A percentile compares a stretch with the other conserved stretches of the same genome.
Conservation (phyloP, 2,888 invertebrate species). For the Cephus sareptanus region DNA sequence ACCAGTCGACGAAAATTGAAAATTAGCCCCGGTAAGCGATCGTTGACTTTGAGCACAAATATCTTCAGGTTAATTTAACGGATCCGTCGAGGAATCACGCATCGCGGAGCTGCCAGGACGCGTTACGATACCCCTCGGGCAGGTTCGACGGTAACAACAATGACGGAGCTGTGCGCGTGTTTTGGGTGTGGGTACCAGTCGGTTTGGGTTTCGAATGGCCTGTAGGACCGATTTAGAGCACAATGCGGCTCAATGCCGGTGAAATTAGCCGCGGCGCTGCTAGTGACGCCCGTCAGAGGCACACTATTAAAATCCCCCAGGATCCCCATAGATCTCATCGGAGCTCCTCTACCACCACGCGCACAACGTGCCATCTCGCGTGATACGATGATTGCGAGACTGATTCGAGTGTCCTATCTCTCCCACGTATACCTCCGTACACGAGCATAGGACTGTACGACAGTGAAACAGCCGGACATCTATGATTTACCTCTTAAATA, state of each 20-base stretch:
- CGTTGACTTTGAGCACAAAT: not conserved
- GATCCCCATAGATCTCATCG: not conserved
- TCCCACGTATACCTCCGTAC: not conserved
- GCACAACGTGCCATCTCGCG: not conserved
- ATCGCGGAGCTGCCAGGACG: not conserved
- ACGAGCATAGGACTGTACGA: not conserved
- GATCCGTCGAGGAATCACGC: not conserved
- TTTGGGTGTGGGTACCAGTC: slow-evolving; percentile 10
- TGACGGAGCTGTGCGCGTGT: slow-evolving; percentile 8
- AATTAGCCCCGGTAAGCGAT: not conserved
- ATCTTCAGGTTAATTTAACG: not conserved
- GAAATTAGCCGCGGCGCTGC: slow-evolving; percentile 63
- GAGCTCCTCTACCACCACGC: not conserved
- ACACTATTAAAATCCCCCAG: slow-evolving; percentile 25
- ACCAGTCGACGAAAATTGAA: too few relatives aligned
- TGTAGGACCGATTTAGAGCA: slow-evolving; percentile 58
- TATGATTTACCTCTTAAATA: not conserved
- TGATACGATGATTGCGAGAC: slow-evolving; percentile 1
- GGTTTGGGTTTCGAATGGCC: slow-evolving; percentile 29
- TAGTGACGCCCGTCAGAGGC: slow-evolving; percentile 59
- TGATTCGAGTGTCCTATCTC: not conserved
- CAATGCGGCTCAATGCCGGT: slow-evolving; percentile 62
- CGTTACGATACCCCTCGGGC: slow-evolving; percentile 15
- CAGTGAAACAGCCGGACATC: not conserved
- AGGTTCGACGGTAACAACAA: slow-evolving; percentile 18